These are phyloP conservation scores for Yasuhikotakia modesta DNA, from an alignment of 2,797 vertebrate genomes.

Conservation along the genomic window DNA sequence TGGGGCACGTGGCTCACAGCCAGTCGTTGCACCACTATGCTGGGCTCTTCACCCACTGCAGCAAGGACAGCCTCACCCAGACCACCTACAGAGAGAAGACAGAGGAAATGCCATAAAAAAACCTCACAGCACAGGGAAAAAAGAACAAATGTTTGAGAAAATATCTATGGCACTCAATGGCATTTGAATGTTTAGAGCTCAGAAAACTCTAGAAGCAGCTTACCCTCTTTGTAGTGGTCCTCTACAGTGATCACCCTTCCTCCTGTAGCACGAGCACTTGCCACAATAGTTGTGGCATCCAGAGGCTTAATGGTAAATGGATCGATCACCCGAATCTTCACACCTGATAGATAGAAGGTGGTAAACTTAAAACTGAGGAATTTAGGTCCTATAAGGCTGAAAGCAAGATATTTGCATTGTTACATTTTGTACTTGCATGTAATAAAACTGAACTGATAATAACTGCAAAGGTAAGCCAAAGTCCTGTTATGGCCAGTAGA, in stretches of 20 bases:
- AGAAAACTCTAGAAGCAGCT: constrained; percentile 16
- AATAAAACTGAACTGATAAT: neutral
- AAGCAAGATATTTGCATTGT: neutral
- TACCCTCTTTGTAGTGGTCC: constrained; percentile 89
- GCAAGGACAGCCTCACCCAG: constrained; percentile 85
- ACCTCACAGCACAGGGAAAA: neutral
- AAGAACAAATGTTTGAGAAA: neutral
- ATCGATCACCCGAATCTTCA: constrained; percentile 84
- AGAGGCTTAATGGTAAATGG: constrained; percentile 91
- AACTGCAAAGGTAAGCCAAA: neutral
- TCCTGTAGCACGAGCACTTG: constrained; percentile 79
- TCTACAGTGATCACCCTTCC: constrained; percentile 88
- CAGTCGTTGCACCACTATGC: constrained; percentile 79
- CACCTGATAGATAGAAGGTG: constrained; percentile 65
- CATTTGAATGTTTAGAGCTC: neutral
- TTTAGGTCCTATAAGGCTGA: neutral
- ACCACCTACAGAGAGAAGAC: constrained; percentile 77
- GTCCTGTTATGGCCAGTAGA: constrained; percentile 40
- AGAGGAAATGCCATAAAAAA: neutral
- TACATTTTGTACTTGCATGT: no score
- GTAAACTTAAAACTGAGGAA: neutral
- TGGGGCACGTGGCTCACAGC: constrained; percentile 78
- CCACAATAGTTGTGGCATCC: constrained; percentile 81
- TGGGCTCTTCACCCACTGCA: constrained; percentile 79
- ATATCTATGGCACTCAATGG: neutral